Evolutionary conservation across 2,888 invertebrate genomes (phyloP).

Genomic region (Thera britannica): DNA sequence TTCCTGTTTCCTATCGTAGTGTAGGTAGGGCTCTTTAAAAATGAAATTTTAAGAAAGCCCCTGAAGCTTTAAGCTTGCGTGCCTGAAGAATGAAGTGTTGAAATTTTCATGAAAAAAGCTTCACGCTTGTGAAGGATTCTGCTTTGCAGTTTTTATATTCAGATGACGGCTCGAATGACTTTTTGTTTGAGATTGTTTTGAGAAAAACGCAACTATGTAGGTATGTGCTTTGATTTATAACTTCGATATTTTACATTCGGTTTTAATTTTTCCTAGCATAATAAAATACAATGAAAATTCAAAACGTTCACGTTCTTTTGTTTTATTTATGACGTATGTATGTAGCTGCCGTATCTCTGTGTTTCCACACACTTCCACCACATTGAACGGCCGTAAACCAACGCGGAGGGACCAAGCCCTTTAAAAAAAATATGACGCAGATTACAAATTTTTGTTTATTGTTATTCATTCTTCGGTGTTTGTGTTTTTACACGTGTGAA

Average conservation of each 20-base stretch:
- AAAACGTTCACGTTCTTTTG: conserved; percentile 52
- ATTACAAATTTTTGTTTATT: conserved; percentile 36
- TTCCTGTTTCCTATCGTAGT: too few relatives aligned
- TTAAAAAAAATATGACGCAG: conserved; percentile 50
- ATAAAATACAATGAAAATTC: conserved; percentile 48
- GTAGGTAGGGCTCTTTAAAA: too few relatives aligned
- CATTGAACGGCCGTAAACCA: conserved; percentile 72
- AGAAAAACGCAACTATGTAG: too few relatives aligned
- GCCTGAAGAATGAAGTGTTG: too few relatives aligned
- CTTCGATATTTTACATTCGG: background rate
- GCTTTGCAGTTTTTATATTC: too few relatives aligned
- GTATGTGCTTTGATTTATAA: too few relatives aligned
- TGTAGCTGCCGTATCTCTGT: conserved; percentile 67
- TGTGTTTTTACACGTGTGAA: background rate
- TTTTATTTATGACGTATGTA: conserved; percentile 71
- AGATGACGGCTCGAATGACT: too few relatives aligned
- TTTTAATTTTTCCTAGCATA: background rate
- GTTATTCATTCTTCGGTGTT: conserved; percentile 7
- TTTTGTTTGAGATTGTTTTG: too few relatives aligned
- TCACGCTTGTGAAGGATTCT: too few relatives aligned
- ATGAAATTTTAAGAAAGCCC: too few relatives aligned
- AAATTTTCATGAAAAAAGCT: too few relatives aligned
- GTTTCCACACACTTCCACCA: conserved; percentile 75
- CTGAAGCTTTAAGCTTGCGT: too few relatives aligned
- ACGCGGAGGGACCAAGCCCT: conserved; percentile 65